phyloP scores from a whole-genome alignment of 1,140 invertebrate genomes.

The Drosophila rhopaloa region DNA sequence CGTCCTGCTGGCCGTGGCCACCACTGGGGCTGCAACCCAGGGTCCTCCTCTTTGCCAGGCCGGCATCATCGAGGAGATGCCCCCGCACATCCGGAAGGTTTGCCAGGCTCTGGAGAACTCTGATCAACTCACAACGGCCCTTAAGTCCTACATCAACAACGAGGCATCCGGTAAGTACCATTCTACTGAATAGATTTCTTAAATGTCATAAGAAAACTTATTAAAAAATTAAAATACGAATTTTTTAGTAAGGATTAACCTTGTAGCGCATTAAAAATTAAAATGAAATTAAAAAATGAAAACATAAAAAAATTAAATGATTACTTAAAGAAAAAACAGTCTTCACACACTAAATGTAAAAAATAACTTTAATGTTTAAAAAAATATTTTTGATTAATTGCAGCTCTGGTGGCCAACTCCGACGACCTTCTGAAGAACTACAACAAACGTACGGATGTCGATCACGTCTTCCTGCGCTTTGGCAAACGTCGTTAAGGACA shows the following conservation, averaged over 20 bases:
- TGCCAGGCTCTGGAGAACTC: conserved; percentile 82
- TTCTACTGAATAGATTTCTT: too few species aligned
- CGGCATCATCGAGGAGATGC: conserved; percentile 82
- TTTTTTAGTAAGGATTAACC: too few species aligned
- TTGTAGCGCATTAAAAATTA: too few species aligned
- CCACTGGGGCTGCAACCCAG: conserved; percentile 42
- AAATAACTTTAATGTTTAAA: neutral
- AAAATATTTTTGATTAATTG: conserved; percentile 3
- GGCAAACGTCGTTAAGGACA: conserved; percentile 86
- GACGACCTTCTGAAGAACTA: conserved; percentile 83
- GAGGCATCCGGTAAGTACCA: conserved; percentile 74
- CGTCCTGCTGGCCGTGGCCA: conserved; percentile 54
- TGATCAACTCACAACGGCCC: conserved; percentile 73
- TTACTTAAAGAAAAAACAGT: too few species aligned
- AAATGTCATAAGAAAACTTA: too few species aligned
- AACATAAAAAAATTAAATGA: too few species aligned
- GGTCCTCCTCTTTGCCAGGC: conserved; percentile 72
- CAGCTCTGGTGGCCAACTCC: conserved; percentile 73
- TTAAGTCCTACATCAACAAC: conserved; percentile 81
- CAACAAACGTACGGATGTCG: conserved; percentile 90
- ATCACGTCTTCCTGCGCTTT: conserved; percentile 91
- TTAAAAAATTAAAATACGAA: too few species aligned
- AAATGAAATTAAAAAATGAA: too few species aligned
- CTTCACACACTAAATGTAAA: too few species aligned
- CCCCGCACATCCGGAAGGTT: conserved; percentile 79